Base-by-base conservation (phyloP, 2,888 invertebrate genomes). In the Pollenia labialis region DNA sequence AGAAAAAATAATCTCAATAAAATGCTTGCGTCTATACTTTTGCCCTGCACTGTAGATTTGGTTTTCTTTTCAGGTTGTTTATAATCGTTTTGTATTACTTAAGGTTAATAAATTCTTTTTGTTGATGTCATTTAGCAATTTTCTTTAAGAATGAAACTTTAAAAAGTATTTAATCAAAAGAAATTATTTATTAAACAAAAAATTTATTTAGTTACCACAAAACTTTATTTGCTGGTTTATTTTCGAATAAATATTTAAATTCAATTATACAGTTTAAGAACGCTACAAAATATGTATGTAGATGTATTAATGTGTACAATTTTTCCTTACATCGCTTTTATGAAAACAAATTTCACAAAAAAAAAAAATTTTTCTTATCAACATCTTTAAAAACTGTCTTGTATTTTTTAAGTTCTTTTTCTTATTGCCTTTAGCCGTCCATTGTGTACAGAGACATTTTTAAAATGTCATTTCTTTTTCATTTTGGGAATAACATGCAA, bases 181-280 rank as follows among this genome's bases (percentile, higher is more conserved):
- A 50, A 46, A 68, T 32, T 32, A 32, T 32, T 32, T 32, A 32
- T 32, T 0, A 6, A 32, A 32, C 4, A 32, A 32, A 32, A 32
- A 32, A 6, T 6, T 6, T 32, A 6, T 32, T 32, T 32, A 6
- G 0, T n/a, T 16, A 18, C 42, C 62, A 11, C 50, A 54, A 32
- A 50, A 56, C 10, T 42, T 69, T 46, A 32, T 48, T 32, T 48
- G 9, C 4, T 40, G 16, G 18, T 54, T 42, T 60, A 6, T 79
- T 71, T 71, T 66, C 42, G 8, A 46, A 87, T 88, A 87, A 88
- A 89, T 85, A 80, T 84, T 87, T 87, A 88, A 87, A 89, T 88
- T 88, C 88, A 89, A 88, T 89, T 88, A 88, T 71, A 87, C 64
- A 77, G 71, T 76, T 81, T 83, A 84, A 80, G 80, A 32, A 46